Percentiles rank a stretch among this genome's conserved stretches.
Evolutionary conservation across 2,113 vertebrate species (phyloP).

Genomic region (Symphodus melops): DNA sequence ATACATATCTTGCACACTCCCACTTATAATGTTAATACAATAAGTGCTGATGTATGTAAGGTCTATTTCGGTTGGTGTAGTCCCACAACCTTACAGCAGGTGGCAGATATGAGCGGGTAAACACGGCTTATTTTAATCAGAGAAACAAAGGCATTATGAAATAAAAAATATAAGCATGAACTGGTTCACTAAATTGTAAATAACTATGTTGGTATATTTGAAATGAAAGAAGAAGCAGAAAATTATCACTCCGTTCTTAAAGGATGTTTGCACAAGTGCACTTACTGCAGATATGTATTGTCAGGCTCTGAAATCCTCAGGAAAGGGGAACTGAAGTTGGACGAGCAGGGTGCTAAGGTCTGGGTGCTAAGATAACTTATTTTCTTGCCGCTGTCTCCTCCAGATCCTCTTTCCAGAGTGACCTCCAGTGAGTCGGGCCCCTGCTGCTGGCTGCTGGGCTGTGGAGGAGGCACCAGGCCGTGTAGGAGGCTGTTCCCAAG

Average conservation of each 20-base stretch:
- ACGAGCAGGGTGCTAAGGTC: slow-evolving; percentile 73
- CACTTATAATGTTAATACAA: slow-evolving; percentile 4
- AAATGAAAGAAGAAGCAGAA: not conserved
- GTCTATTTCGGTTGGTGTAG: slow-evolving; percentile 1
- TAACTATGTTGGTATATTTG: not conserved
- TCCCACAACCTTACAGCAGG: slow-evolving; percentile 67
- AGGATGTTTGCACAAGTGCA: not conserved
- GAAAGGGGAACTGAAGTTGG: slow-evolving; percentile 87
- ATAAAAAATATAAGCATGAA: slow-evolving; percentile 23
- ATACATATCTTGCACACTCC: not conserved
- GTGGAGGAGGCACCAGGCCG: slow-evolving; percentile 81
- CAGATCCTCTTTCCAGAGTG: slow-evolving; percentile 62
- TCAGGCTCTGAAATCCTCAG: slow-evolving; percentile 86
- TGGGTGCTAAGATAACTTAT: slow-evolving; percentile 74
- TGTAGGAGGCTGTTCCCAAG: slow-evolving; percentile 82
- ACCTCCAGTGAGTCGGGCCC: slow-evolving; percentile 76
- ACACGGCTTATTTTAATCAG: slow-evolving; percentile 19
- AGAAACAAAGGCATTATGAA: slow-evolving; percentile 32
- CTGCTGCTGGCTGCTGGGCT: slow-evolving; percentile 73
- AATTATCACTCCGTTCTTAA: slow-evolving; percentile 1
- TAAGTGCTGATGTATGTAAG: not conserved
- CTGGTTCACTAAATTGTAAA: not conserved
- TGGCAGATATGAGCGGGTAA: slow-evolving; percentile 48
- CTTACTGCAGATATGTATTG: slow-evolving; percentile 31
- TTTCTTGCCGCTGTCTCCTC: slow-evolving; percentile 52